These are phyloP conservation scores for Thymelicus sylvestris DNA, from an alignment of 2,888 invertebrate genomes.

Conservation along the genomic window DNA sequence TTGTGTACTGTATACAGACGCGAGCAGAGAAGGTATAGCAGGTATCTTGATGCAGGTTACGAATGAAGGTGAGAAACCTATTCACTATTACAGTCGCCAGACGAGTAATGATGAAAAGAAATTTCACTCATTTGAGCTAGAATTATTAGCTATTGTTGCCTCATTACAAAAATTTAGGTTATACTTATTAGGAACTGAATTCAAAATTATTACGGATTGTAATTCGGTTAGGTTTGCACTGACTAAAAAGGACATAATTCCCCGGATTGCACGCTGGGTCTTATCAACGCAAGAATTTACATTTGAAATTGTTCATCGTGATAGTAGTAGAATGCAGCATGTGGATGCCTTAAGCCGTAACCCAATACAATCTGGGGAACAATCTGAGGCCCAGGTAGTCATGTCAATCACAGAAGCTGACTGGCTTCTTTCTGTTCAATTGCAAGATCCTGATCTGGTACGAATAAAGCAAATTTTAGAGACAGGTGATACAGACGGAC, in stretches of 20 bases:
- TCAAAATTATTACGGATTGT: slow-evolving; percentile 36
- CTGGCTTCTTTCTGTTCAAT: slow-evolving; percentile 45
- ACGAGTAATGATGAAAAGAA: slow-evolving; percentile 53
- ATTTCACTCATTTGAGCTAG: slow-evolving; percentile 56
- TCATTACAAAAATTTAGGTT: neutral
- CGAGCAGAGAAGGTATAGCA: slow-evolving; percentile 8
- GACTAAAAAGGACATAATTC: slow-evolving; percentile 47
- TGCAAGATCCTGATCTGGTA: slow-evolving; percentile 43
- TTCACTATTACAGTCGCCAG: slow-evolving; percentile 53
- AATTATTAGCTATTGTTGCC: slow-evolving; percentile 2
- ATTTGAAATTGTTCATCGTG: slow-evolving; percentile 29
- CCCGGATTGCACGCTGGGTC: slow-evolving; percentile 47
- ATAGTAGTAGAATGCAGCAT: slow-evolving; percentile 13
- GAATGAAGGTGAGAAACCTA: slow-evolving; percentile 45
- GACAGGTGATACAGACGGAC: neutral
- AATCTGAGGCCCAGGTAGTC: slow-evolving; percentile 21
- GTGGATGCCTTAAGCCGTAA: slow-evolving; percentile 31
- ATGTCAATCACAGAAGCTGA: slow-evolving; percentile 39
- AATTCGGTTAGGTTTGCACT: slow-evolving; percentile 43
- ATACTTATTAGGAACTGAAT: neutral
- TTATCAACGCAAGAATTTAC: slow-evolving; percentile 32
- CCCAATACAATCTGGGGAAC: slow-evolving; percentile 28
- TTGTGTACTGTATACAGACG: slow-evolving; percentile 3
- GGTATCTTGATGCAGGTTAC: slow-evolving; percentile 25
- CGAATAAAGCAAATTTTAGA: slow-evolving; percentile 33